Percentiles rank a stretch among this genome's conserved stretches.
phyloP scores from a whole-genome alignment of 2,113 vertebrate species.

The Odobenus rosmarus region DNA sequence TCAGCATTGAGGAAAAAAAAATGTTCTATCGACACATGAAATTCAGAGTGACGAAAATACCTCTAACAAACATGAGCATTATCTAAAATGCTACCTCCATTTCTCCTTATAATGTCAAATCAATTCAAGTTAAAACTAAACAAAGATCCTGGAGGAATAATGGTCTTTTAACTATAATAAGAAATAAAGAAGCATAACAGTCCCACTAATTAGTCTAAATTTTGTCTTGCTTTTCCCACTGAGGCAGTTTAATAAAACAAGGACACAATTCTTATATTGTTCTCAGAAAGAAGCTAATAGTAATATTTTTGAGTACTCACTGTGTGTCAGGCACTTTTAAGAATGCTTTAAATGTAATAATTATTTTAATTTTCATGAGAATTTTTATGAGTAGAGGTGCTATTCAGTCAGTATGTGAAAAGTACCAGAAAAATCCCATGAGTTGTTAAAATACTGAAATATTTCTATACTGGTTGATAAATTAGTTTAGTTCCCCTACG shows the following conservation, averaged over 20 bases:
- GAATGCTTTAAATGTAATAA: neutral
- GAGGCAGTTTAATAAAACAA: conserved; percentile 50
- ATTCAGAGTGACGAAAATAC: neutral
- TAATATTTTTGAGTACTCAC: neutral
- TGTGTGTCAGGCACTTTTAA: neutral
- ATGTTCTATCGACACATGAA: neutral
- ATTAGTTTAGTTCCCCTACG: neutral
- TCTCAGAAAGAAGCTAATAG: conserved; percentile 32
- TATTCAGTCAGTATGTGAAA: neutral
- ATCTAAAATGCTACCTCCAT: neutral
- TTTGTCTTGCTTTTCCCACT: conserved; percentile 46
- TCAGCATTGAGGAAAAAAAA: neutral
- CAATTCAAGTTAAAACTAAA: conserved; percentile 35
- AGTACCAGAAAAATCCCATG: neutral
- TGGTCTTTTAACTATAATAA: conserved; percentile 32
- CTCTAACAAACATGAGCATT: neutral
- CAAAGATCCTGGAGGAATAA: neutral
- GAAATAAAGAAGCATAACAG: neutral
- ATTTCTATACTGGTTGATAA: neutral
- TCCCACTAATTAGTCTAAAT: conserved; percentile 17
- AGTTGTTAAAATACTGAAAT: neutral
- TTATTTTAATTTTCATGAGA: conserved; percentile 8
- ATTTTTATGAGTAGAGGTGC: neutral
- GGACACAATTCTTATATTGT: conserved; percentile 6
- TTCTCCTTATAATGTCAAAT: conserved; percentile 43